phyloP scores from a whole-genome alignment of 2,888 invertebrate genomes.

The Rotaria magnacalcarata region DNA sequence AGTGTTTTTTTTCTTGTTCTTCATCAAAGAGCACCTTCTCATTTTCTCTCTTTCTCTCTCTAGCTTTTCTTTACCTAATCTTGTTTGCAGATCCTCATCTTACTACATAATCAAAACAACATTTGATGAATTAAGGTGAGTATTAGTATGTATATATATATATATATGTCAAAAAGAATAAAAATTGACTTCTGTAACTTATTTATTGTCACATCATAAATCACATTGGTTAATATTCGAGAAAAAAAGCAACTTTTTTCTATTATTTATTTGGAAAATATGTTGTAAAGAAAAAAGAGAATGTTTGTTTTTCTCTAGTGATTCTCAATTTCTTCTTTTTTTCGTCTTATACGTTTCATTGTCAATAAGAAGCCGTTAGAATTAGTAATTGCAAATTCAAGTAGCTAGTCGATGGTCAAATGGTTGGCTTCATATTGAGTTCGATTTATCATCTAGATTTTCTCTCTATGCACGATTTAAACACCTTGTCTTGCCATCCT shows the following conservation, averaged over 20 bases:
- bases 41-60: background rate
- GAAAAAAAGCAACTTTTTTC: too few species aligned
- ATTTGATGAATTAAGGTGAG: slow-evolving; percentile 23
- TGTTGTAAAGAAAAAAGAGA: background rate
- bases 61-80: background rate
- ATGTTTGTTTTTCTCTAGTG: slow-evolving; percentile 18
- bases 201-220: background rate
- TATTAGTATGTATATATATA: background rate
- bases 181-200: background rate
- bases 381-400: slow-evolving; percentile 1
- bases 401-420: background rate
- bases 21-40: slow-evolving; percentile 6
- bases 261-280: background rate
- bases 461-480: background rate
- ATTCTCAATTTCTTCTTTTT: background rate
- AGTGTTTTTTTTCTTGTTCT: slow-evolving; percentile 28
- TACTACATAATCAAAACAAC: slow-evolving; percentile 29
- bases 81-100: slow-evolving; percentile 29
- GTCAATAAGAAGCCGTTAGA: background rate
- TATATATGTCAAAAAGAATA: background rate
- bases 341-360: background rate
- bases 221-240: too few species aligned
- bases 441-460: background rate
- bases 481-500: background rate
- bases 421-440: background rate